Evolutionary conservation across 2,888 invertebrate species (phyloP).

Genomic region (Odontocolon sp.): DNA sequence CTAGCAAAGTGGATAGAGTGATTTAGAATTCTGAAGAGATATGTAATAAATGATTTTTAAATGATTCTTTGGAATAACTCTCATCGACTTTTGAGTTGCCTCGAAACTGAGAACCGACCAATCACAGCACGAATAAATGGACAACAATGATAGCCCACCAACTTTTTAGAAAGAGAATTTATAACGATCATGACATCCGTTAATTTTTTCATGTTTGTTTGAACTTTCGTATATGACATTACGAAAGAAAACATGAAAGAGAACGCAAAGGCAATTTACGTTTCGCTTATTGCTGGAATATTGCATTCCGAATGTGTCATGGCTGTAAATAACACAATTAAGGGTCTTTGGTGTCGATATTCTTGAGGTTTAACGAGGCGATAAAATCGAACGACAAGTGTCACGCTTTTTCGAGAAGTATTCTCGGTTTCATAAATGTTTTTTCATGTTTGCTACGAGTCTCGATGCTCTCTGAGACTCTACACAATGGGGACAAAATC

Average conservation of each 20-base stretch:
- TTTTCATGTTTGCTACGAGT: background rate
- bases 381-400: conserved; percentile 79
- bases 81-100: no score
- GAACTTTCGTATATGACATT: conserved; percentile 4
- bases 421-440: conserved; percentile 1
- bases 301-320: conserved; percentile 57
- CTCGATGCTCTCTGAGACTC: conserved; percentile 1
- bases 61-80: no score
- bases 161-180: no score
- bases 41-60: no score
- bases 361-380: conserved; percentile 73
- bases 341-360: conserved; percentile 72
- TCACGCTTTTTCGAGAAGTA: conserved; percentile 64
- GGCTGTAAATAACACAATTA: conserved; percentile 70
- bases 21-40: no score
- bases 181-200: no score
- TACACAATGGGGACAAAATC: conserved; percentile 69
- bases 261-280: conserved; percentile 2
- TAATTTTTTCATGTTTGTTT: conserved; percentile 8
- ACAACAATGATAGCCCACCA: no score
- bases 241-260: conserved; percentile 11
- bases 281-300: conserved; percentile 69
- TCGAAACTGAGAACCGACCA: no score
- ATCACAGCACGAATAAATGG: no score
- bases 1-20: no score